phyloP scores from a whole-genome alignment of 2,888 invertebrate genomes.

The Perizoma flavofasciatum region DNA sequence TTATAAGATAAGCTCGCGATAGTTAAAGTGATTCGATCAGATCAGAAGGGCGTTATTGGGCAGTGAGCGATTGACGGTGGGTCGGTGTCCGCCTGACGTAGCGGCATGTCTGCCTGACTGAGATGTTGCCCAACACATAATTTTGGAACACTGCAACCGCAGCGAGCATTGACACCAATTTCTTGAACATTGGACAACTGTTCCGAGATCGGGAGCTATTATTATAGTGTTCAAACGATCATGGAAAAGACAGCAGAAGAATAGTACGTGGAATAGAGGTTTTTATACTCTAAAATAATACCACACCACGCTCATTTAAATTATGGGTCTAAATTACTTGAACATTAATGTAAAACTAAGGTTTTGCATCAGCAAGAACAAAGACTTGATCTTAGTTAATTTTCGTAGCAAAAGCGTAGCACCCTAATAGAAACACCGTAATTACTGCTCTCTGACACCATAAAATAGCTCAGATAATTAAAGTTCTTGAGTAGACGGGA shows the following conservation, averaged over 20 bases:
- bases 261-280: too few species aligned
- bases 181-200: slow-evolving; percentile 68
- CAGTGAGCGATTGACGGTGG: slow-evolving; percentile 53
- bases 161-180: slow-evolving; percentile 82
- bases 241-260: too few species aligned
- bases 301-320: too few species aligned
- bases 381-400: not conserved
- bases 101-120: slow-evolving; percentile 49
- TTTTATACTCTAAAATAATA: too few species aligned
- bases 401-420: slow-evolving; percentile 34
- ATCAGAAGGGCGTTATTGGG: slow-evolving; percentile 65
- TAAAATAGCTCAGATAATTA: slow-evolving; percentile 38
- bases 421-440: slow-evolving; percentile 10
- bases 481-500: slow-evolving; percentile 40
- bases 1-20: slow-evolving; percentile 42
- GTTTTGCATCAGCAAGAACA: not conserved
- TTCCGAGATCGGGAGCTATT: slow-evolving; percentile 53
- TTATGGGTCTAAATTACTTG: too few species aligned
- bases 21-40: slow-evolving; percentile 62
- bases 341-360: not conserved
- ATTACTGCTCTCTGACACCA: slow-evolving; percentile 27
- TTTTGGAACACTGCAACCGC: slow-evolving; percentile 81
- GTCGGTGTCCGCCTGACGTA: slow-evolving; percentile 54
- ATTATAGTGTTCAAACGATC: slow-evolving; percentile 31
- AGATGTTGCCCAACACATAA: slow-evolving; percentile 75